phyloP scores from a whole-genome alignment of 1,140 invertebrate genomes.

The Listronotus bonariensis region DNA sequence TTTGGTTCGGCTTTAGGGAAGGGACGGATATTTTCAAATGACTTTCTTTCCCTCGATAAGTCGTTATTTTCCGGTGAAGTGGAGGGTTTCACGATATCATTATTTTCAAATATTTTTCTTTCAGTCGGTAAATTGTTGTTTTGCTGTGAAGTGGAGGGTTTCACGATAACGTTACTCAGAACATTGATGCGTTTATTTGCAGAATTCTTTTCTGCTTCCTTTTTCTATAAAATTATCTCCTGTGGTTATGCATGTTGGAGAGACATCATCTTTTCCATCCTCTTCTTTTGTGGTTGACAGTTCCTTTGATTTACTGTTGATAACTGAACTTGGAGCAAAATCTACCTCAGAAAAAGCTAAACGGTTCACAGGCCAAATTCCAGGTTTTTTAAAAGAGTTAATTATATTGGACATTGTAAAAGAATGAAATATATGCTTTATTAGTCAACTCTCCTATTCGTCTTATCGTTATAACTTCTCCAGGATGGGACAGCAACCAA shows the following conservation, averaged over 20 bases:
- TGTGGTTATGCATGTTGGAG: not conserved
- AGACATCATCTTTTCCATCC: not conserved
- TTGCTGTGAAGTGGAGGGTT: too few relatives aligned
- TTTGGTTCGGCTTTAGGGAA: too few relatives aligned
- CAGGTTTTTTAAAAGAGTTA: not conserved
- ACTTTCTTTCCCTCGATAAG: too few relatives aligned
- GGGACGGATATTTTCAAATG: too few relatives aligned
- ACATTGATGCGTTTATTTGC: too few relatives aligned
- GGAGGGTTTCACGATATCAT: too few relatives aligned
- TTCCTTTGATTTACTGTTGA: slow-evolving; percentile 1
- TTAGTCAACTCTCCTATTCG: not conserved
- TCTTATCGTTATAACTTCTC: not conserved
- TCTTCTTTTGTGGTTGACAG: not conserved
- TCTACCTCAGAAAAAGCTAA: not conserved
- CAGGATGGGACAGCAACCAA: not conserved
- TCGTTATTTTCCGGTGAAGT: too few relatives aligned
- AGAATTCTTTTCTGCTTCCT: too few relatives aligned
- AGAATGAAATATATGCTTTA: not conserved
- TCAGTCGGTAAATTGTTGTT: too few relatives aligned
- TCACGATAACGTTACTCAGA: too few relatives aligned
- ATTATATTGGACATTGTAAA: not conserved
- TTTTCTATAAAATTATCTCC: not conserved
- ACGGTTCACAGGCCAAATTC: not conserved
- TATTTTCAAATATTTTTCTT: too few relatives aligned
- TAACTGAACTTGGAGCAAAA: not conserved